Percentiles rank a stretch among this genome's conserved stretches.
Conservation (phyloP, 2,113 vertebrate genomes). For the Etheostoma spectabile region DNA sequence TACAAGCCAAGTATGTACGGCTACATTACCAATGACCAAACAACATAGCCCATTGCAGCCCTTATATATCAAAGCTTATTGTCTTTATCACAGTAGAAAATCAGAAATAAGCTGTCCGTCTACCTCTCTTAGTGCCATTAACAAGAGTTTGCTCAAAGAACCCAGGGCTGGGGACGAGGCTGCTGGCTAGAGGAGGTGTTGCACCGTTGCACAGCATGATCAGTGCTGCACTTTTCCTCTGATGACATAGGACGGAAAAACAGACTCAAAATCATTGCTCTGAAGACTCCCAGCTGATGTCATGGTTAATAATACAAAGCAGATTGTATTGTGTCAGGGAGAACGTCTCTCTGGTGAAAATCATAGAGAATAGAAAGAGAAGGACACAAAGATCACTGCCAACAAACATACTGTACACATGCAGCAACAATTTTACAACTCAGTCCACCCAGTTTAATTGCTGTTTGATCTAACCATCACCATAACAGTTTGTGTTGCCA, state of each 20-base stretch:
- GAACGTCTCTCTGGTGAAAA: background rate
- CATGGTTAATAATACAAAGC: conserved; percentile 42
- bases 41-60: background rate
- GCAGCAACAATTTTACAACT: background rate
- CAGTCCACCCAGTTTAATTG: conserved; percentile 18
- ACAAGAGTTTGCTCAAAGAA: background rate
- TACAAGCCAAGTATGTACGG: background rate
- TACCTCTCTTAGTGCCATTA: background rate
- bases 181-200: background rate
- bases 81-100: background rate
- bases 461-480: conserved; percentile 38
- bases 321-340: conserved; percentile 31
- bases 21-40: background rate
- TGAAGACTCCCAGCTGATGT: conserved; percentile 53
- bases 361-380: background rate
- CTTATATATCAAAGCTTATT: background rate
- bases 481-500: conserved; percentile 46
- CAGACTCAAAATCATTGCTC: background rate
- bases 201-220: background rate
- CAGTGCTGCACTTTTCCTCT: conserved; percentile 6
- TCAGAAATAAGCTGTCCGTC: background rate
- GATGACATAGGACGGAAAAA: conserved; percentile 44
- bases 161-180: background rate
- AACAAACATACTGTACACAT: background rate
- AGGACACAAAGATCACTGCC: conserved; percentile 2